These are phyloP conservation scores for Acrossocheilus fasciatus DNA, from an alignment of 2,797 vertebrate species.

Conservation along the genomic window DNA sequence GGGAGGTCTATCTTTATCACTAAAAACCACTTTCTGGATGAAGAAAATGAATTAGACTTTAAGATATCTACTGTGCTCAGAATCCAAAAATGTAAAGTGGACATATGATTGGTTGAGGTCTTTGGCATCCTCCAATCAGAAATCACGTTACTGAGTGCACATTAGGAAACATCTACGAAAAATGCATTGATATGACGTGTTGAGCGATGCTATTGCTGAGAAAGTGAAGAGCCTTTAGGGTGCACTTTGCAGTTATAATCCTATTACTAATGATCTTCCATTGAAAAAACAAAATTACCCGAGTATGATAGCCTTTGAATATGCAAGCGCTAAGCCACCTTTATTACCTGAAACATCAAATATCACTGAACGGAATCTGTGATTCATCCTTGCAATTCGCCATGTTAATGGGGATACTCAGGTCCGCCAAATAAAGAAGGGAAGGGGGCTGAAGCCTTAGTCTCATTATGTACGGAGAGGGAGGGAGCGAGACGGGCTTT, in stretches of 20 bases:
- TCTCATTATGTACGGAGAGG: conserved; percentile 49
- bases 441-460: conserved; percentile 46
- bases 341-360: conserved; percentile 59
- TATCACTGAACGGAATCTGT: conserved; percentile 48
- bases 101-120: conserved; percentile 6
- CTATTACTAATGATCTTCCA: conserved; percentile 51
- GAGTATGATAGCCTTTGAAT: conserved; percentile 34
- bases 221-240: conserved; percentile 9
- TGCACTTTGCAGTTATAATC: conserved; percentile 47
- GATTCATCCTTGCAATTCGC: conserved; percentile 46
- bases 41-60: conserved; percentile 5
- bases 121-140: conserved; percentile 8
- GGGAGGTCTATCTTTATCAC: not conserved
- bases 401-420: conserved; percentile 45
- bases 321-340: conserved; percentile 5
- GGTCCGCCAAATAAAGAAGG: conserved; percentile 55
- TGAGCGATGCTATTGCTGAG: not conserved
- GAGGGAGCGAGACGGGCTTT: conserved; percentile 56
- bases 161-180: not conserved
- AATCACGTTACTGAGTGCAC: not conserved
- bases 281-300: conserved; percentile 52
- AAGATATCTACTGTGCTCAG: not conserved
- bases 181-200: not conserved
- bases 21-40: not conserved
- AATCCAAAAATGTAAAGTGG: not conserved